These are phyloP conservation scores for Microchrysa polita DNA, from an alignment of 2,888 invertebrate genomes.

Conservation along the genomic window DNA sequence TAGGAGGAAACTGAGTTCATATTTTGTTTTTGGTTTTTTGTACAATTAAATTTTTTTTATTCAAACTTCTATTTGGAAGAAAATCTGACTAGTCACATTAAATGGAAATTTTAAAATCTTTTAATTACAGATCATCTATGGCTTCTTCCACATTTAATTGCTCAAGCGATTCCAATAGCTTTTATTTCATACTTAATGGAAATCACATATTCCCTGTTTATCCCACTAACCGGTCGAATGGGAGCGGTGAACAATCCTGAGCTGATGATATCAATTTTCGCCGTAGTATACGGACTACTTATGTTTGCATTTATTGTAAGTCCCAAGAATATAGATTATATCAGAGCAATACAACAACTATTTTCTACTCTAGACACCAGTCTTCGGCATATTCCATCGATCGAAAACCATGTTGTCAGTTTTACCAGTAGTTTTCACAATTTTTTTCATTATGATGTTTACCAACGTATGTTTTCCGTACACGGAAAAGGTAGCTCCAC, in stretches of 20 bases:
- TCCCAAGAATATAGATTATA: neutral
- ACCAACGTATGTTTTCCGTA: conserved; percentile 72
- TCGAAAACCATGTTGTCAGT: conserved; percentile 59
- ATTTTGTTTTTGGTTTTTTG: too few relatives aligned
- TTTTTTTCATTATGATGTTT: conserved; percentile 60
- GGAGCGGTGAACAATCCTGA: conserved; percentile 68
- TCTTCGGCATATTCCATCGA: conserved; percentile 60
- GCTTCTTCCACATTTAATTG: conserved; percentile 62
- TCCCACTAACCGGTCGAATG: conserved; percentile 71
- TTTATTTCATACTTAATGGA: conserved; percentile 66
- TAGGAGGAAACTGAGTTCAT: too few relatives aligned
- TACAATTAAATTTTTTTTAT: too few relatives aligned
- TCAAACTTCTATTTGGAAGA: too few relatives aligned
- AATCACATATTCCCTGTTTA: conserved; percentile 67
- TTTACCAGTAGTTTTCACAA: conserved; percentile 56
- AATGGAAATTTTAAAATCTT: too few relatives aligned
- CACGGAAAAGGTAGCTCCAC: conserved; percentile 65
- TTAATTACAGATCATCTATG: conserved; percentile 57
- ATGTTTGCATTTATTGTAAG: conserved; percentile 60
- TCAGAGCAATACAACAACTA: too few relatives aligned
- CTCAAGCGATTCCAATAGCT: conserved; percentile 63
- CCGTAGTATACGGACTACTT: conserved; percentile 59
- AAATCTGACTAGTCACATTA: too few relatives aligned
- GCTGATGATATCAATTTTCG: conserved; percentile 66
- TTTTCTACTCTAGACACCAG: conserved; percentile 57